Conservation (phyloP, 2,888 invertebrate species). For the Dynastes hyllus region DNA sequence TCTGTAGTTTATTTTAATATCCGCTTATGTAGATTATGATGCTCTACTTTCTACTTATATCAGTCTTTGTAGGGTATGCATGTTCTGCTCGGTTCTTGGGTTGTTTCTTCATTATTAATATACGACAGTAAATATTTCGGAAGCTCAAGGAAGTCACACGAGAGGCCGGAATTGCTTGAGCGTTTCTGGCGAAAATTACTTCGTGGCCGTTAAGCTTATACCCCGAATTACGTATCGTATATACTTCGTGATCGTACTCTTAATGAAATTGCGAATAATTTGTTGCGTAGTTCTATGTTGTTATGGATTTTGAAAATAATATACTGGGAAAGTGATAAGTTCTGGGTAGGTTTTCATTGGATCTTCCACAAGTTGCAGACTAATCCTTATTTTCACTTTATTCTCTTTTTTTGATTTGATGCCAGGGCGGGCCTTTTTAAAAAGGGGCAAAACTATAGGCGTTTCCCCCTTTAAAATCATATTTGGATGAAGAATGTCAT, state of each 20-base stretch:
- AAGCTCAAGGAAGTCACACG: not conserved
- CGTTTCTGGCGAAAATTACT: conserved; percentile 7
- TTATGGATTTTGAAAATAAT: no score
- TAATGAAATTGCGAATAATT: no score
- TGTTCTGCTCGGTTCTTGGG: not conserved
- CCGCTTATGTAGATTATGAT: not conserved
- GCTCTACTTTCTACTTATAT: not conserved
- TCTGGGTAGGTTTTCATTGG: no score
- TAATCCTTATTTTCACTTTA: no score
- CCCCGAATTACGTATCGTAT: not conserved
- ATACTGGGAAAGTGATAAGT: no score
- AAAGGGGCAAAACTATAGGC: no score
- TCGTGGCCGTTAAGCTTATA: not conserved
- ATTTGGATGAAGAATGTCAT: no score
- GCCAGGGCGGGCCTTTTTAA: no score
- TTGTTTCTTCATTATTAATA: not conserved
- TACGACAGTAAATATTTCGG: conserved; percentile 3
- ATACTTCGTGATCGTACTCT: not conserved
- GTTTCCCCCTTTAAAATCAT: no score
- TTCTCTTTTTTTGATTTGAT: no score
- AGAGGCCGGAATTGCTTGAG: not conserved
- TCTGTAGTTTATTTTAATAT: not conserved
- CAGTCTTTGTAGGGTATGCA: not conserved
- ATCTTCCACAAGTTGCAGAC: no score
- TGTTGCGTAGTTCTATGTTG: no score